Base-by-base conservation (phyloP, 2,113 vertebrate species). In the Thymallus thymallus region DNA sequence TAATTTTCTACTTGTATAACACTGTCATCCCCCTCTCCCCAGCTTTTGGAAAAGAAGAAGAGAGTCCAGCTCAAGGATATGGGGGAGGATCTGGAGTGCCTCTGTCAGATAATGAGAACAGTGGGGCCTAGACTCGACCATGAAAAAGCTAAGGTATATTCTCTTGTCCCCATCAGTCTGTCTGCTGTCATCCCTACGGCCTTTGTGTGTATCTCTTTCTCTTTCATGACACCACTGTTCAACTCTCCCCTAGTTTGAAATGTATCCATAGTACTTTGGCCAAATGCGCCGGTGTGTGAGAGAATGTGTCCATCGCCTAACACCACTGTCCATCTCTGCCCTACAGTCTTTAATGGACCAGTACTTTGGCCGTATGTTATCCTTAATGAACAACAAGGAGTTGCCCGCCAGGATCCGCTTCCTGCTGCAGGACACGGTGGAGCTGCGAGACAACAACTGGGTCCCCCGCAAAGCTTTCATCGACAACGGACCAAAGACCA, bases 41-140 rank as follows among this genome's bases (percentile, higher is more conserved):
- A 99, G 98, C 97, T 99, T 96, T 95, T 99, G 98, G 98, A 99
- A 98, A 99, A 99, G 95, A 99, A 99, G 95, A 99, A 99, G 95
- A 99, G 97, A 94, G 95, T 99, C 86, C 96, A 98, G 90, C 96
- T 99, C 92, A 97, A 99, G 93, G 98, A 99, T 94, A 98, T 99
- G 97, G 98, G 97, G 90, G 98, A 99, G 93, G 98, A 99, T 95
- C 94, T 99, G 96, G 98, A 99, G 94, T 99, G 98, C 95, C 97
- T 99, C 96, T 99, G 98, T 98, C 97, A 99, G 98, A 99, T 99
- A 99, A 98, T 99, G 98, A 98, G 98, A 93, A 99, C 98, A 87
- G 96, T 99, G 91, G 98, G 98, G 93, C 98, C 98, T 93, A 96
- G 97, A 94, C 95, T 99, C 94, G 98, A 99, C 94, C 98, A 99